phyloP scores from a whole-genome alignment of 2,113 vertebrate species.

The human (Homo sapiens) region GRCh38 chr20:59338001-59338500 shows the following conservation, averaged over 20 bases:
- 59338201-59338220: not conserved
- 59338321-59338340: not conserved
- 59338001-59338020: too few species aligned
- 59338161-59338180: not conserved
- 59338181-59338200: not conserved
- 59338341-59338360: not conserved
- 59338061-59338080: not conserved
- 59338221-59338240: accelerated
- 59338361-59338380: accelerated
- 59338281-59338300: not conserved
- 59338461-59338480: not conserved
- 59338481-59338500: not conserved
- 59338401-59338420: not conserved
- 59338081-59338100: not conserved
- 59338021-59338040: too few species aligned
- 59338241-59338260: too few species aligned
- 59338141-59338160: not conserved
- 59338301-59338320: accelerated
- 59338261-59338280: not conserved
- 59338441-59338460: accelerated
- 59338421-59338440: accelerated
- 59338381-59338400: not conserved
- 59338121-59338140: not conserved
- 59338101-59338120: too few species aligned
- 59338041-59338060: not conserved